phyloP scores from a whole-genome alignment of 1,140 invertebrate species.

The Phthorimaea operculella region DNA sequence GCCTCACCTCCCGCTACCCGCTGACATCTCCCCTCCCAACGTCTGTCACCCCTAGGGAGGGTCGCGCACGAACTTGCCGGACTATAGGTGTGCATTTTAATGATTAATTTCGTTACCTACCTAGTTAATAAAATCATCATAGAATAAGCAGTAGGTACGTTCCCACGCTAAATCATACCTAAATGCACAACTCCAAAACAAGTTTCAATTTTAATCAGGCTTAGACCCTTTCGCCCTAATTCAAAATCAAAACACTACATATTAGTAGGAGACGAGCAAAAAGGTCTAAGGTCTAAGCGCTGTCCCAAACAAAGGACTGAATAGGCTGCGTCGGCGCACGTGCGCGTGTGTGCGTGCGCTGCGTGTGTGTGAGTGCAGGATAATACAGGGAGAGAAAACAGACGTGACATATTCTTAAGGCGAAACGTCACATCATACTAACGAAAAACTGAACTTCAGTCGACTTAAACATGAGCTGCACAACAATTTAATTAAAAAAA shows the following conservation, averaged over 20 bases:
- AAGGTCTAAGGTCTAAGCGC: not conserved
- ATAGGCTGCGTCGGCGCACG: slow-evolving; percentile 36
- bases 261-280: not conserved
- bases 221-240: not conserved
- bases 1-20: no score
- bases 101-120: no score
- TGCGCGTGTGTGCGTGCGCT: not conserved
- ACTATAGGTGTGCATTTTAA: no score
- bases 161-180: not conserved
- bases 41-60: no score
- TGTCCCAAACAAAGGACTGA: slow-evolving; percentile 47
- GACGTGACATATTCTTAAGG: not conserved
- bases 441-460: no score
- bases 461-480: no score
- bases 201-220: not conserved
- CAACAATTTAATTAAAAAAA: no score
- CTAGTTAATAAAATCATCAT: no score
- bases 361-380: not conserved
- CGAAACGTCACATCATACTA: no score
- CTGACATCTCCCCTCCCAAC: no score
- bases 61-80: no score
- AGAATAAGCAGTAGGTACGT: not conserved
- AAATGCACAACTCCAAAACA: not conserved
- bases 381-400: not conserved
- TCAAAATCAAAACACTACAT: not conserved